Conservation (phyloP, 2,888 invertebrate species). For the Pammene aurita region DNA sequence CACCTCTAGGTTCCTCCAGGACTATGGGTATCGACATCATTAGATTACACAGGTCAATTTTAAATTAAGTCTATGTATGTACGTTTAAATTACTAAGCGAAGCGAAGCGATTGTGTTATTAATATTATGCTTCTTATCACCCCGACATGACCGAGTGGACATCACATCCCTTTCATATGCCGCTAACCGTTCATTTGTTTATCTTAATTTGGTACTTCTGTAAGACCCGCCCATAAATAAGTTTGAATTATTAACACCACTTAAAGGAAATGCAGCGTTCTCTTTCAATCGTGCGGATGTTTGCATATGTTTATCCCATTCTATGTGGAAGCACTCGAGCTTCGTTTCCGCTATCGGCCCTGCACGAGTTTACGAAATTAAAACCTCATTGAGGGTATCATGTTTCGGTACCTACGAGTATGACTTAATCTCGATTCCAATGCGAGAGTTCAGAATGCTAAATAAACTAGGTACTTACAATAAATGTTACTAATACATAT, state of each 20-base stretch:
- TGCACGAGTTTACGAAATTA: slow-evolving; percentile 45
- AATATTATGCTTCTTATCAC: slow-evolving; percentile 46
- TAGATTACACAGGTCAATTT: slow-evolving; percentile 28
- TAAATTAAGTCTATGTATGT: slow-evolving; percentile 34
- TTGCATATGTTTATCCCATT: slow-evolving; percentile 27
- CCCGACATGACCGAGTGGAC: slow-evolving; percentile 38
- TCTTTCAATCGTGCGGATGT: slow-evolving; percentile 24
- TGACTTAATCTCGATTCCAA: slow-evolving; percentile 13
- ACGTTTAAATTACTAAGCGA: slow-evolving; percentile 33
- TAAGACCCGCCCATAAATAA: slow-evolving; percentile 44
- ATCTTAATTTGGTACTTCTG: slow-evolving; percentile 42
- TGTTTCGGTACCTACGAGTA: slow-evolving; percentile 41
- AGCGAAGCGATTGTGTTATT: slow-evolving; percentile 36
- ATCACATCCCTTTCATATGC: slow-evolving; percentile 40
- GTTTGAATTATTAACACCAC: slow-evolving; percentile 44
- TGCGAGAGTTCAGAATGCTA: background rate
- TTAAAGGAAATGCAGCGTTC: slow-evolving; percentile 40
- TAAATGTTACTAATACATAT: too few species aligned
- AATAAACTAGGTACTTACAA: background rate
- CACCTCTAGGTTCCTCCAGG: slow-evolving; percentile 15
- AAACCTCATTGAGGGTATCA: slow-evolving; percentile 45
- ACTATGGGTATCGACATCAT: slow-evolving; percentile 33
- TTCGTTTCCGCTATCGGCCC: slow-evolving; percentile 46
- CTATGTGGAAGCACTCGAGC: slow-evolving; percentile 43
- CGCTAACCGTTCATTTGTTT: slow-evolving; percentile 42